Conservation (phyloP, 2,888 invertebrate genomes). For the Strigamia transsilvanica region DNA sequence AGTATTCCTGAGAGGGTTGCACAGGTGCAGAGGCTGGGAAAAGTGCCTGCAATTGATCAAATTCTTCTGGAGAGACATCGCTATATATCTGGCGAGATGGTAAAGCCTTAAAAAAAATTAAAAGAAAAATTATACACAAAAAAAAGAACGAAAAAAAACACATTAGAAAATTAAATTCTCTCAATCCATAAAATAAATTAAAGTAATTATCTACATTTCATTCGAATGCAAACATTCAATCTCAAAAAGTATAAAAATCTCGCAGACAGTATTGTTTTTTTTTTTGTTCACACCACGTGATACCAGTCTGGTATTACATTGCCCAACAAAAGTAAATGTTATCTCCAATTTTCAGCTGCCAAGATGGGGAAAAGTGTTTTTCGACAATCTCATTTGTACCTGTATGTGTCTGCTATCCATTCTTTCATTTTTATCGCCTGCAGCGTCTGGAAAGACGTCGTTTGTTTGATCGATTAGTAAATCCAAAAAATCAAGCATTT, state of each 20-base stretch:
- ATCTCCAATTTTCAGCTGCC: slow-evolving; percentile 27
- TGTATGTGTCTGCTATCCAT: slow-evolving; percentile 23
- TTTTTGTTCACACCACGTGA: neutral
- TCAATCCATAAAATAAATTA: too few species aligned
- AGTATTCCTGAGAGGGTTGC: slow-evolving; percentile 17
- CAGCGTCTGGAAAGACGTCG: slow-evolving; percentile 32
- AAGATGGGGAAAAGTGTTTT: neutral
- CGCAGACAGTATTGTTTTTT: neutral
- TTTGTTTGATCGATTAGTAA: slow-evolving; percentile 42
- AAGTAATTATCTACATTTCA: too few species aligned
- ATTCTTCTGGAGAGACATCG: slow-evolving; percentile 31
- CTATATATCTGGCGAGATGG: slow-evolving; percentile 12
- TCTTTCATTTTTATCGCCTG: slow-evolving; percentile 33
- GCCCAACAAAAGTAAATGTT: neutral
- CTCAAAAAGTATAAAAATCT: too few species aligned
- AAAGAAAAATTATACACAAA: neutral
- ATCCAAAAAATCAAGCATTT: slow-evolving; percentile 42
- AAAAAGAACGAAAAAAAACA: too few species aligned
- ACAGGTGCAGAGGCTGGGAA: slow-evolving; percentile 27
- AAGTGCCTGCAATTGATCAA: slow-evolving; percentile 44
- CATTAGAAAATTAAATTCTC: too few species aligned
- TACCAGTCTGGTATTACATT: neutral
- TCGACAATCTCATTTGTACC: slow-evolving; percentile 27
- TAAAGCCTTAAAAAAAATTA: neutral
- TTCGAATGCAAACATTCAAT: too few species aligned